Conservation (phyloP, 2,888 invertebrate species). For the Lissonota sp. region DNA sequence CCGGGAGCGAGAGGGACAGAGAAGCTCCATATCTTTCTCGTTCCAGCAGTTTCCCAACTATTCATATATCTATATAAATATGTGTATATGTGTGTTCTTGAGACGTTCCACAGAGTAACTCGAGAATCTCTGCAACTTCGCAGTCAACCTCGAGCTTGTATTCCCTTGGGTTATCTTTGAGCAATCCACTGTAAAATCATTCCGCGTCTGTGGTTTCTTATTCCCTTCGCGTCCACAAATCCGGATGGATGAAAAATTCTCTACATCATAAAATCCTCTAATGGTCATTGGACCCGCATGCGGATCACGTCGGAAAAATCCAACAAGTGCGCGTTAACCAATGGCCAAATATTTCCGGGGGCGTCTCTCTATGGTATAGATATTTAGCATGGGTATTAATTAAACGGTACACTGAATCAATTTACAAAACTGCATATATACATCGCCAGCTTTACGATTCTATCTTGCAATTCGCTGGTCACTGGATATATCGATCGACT, state of each 20-base stretch:
- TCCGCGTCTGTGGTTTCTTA: constrained; percentile 16
- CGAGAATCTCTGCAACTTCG: constrained; percentile 25
- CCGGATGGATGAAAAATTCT: too few species aligned
- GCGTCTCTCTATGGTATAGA: too few species aligned
- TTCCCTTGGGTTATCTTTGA: neutral
- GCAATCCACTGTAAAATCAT: constrained; percentile 4
- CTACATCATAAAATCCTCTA: too few species aligned
- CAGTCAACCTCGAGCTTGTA: constrained; percentile 13
- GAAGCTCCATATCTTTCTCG: neutral
- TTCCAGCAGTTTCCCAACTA: too few species aligned
- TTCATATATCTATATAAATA: too few species aligned
- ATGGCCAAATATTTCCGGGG: too few species aligned
- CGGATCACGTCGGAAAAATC: too few species aligned
- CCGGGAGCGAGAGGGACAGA: neutral
- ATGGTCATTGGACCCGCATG: too few species aligned
- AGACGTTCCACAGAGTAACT: constrained; percentile 39
- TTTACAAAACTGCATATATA: neutral
- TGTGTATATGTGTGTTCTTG: neutral
- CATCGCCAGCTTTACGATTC: too few species aligned
- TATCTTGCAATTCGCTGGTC: too few species aligned
- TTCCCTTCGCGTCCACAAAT: neutral
- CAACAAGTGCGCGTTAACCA: too few species aligned
- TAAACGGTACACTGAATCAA: neutral
- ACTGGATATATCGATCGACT: neutral
- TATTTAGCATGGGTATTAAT: too few species aligned